Conservation (phyloP, 2,797 vertebrate genomes). For the Eurystomus glaucurus region DNA sequence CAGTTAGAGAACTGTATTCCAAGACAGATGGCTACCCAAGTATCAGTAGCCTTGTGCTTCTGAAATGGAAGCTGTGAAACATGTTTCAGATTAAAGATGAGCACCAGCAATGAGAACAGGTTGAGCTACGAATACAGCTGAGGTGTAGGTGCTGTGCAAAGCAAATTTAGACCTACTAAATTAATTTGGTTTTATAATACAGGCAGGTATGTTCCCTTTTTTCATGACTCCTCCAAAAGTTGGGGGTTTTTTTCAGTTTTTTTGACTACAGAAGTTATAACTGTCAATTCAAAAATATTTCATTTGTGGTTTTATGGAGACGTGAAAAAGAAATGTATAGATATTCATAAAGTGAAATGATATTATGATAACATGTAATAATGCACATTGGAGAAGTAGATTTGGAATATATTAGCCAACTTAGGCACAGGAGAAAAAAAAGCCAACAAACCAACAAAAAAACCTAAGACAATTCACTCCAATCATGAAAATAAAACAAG, state of each 20-base stretch:
- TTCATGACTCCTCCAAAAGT: neutral
- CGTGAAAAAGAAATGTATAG: neutral
- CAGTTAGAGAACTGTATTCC: neutral
- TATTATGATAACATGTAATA: neutral
- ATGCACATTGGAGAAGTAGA: neutral
- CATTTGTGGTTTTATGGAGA: neutral
- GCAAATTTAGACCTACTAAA: neutral
- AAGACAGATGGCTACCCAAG: neutral
- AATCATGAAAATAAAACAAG: neutral
- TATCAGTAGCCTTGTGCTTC: neutral
- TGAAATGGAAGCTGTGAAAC: neutral
- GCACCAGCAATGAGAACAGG: neutral
- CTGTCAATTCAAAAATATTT: neutral
- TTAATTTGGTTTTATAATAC: neutral
- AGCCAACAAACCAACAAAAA: neutral
- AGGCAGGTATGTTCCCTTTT: neutral
- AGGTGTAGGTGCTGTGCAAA: neutral
- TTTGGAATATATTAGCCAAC: neutral
- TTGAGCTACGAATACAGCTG: neutral
- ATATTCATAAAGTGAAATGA: neutral
- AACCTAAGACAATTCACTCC: neutral
- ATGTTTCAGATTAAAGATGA: neutral
- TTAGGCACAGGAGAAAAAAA: neutral
- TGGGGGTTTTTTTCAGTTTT: neutral
- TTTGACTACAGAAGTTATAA: neutral